Evolutionary conservation across 2,797 vertebrate species (phyloP), one percentile per base, ranked within the genome.

Genomic region (Gymnoscopelus braueri): DNA sequence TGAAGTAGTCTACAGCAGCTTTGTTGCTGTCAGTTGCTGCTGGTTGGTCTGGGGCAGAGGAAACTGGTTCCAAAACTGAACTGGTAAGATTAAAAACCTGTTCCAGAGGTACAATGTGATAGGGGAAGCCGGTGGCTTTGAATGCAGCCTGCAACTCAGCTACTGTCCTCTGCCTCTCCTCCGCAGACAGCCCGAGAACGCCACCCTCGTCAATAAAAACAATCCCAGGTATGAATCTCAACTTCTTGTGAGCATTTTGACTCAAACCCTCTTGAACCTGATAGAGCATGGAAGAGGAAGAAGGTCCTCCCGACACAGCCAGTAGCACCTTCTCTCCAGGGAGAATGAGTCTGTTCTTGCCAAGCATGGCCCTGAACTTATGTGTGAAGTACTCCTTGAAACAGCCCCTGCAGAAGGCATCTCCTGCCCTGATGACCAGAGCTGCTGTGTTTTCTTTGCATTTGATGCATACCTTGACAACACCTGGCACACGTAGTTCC

Each of bases 231-330:
- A 83, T 0, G 11, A 98, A 98, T 60, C 97, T 89, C 52, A 98
- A 89, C 81, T 94, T 96, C 84, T 97, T 99, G 67, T 96, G 94
- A 0, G 96, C 94, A 9, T 95, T 94, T 44, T 92, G 91, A 89
- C 96, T 95, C 84, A 98, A 88, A 54, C 97, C 97, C 97, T 98
- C 95, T 84, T 96, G 95, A 49, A 98, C 96, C 87, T 98, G 97
- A 72, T 89, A 84, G 65, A 98, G 85, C 96, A 98, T 96, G 3
- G 96, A 93, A 9, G 93, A 95, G 67, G 97, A 99, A 0, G 96
- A 92, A 0, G 94, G 82, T 0, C 97, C 97, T 48, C 97, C 97
- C 0, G 97, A 98, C 61, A 96, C 94, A 0, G 97, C 96, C 79
- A 98, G 88, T 70, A 98, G 94, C 71, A 98, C 97, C 95, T 97